These are phyloP conservation scores for Portunus trituberculatus DNA, from an alignment of 1,140 invertebrate species.

Conservation along the genomic window DNA sequence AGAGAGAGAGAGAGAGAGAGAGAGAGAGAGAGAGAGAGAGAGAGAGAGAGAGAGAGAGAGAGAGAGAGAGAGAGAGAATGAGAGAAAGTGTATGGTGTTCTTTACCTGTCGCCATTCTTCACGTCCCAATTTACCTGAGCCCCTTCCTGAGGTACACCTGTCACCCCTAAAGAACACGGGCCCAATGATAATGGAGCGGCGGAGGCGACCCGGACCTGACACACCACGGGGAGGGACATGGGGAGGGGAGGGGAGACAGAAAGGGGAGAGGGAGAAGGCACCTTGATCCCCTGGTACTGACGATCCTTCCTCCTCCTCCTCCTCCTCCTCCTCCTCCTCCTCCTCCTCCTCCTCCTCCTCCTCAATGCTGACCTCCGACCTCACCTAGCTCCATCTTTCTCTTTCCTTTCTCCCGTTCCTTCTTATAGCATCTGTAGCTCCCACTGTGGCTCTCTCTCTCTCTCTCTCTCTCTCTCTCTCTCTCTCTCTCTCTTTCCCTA, in stretches of 20 bases:
- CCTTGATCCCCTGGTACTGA: not conserved
- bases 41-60: not conserved
- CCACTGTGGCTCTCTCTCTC: not conserved
- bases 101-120: not conserved
- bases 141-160: constrained; percentile 4
- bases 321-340: not conserved
- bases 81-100: constrained; percentile 22
- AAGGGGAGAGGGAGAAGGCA: not conserved
- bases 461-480: not conserved
- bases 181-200: not conserved
- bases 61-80: not conserved
- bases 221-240: not conserved
- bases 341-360: not conserved
- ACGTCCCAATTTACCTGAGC: constrained; percentile 8
- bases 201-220: not conserved
- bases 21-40: not conserved
- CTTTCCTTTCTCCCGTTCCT: not conserved
- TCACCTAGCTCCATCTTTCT: not conserved
- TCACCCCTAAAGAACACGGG: not conserved
- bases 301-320: not conserved
- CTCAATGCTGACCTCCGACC: not conserved
- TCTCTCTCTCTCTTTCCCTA: not conserved
- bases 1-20: constrained; percentile 27
- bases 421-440: not conserved
- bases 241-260: not conserved